Evolutionary conservation across 2,797 vertebrate species (phyloP), one percentile per base, ranked within the genome.

Genomic region (Anabas testudineus): DNA sequence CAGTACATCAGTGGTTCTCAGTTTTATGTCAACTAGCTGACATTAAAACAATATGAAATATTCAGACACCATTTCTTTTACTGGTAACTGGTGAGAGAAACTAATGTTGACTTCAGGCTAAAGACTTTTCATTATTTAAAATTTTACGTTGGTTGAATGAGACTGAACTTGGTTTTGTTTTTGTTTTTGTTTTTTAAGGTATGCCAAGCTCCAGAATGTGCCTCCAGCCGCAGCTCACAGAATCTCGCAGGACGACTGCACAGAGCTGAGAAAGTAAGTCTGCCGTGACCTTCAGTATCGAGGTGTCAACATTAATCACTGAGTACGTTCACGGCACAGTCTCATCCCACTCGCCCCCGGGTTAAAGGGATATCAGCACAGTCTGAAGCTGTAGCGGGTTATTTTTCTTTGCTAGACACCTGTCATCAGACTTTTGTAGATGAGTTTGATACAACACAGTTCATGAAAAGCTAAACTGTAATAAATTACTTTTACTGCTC

Each of bases 261-360:
- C 90, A 0, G 95, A 96, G 87, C 90, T 97, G 67, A 96, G 95
- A 82, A 97, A 96, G 97, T 98, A 85, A 95, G 97, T 83, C 30
- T 30, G 39, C 48, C 15, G 12, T 14, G 12, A 32, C 49, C 65
- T 71, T 59, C 48, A 21, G 24, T 9, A 41, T 49, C 1, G 3
- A 73, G 49, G 69, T 67, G 56, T 67, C 52, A 52, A 39, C 67
- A 49, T 66, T 39, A 49, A 69, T 76, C 80, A 60, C 47, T 0
- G 37, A 54, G 46, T 53, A 61, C n/a, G n/a, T n/a, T n/a, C n/a
- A n/a, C n/a, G 45, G 36, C 56, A 4, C 46, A 53, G 43, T 43
- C 49, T 4, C 30, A 0, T 18, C 58, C 63, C 24, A 8, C 42
- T 45, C 52, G 51, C 57, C 41, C 36, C 3, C 0, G 2, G 36